phyloP scores from a whole-genome alignment of 2,888 invertebrate species.

The Cantharis flavilabris region DNA sequence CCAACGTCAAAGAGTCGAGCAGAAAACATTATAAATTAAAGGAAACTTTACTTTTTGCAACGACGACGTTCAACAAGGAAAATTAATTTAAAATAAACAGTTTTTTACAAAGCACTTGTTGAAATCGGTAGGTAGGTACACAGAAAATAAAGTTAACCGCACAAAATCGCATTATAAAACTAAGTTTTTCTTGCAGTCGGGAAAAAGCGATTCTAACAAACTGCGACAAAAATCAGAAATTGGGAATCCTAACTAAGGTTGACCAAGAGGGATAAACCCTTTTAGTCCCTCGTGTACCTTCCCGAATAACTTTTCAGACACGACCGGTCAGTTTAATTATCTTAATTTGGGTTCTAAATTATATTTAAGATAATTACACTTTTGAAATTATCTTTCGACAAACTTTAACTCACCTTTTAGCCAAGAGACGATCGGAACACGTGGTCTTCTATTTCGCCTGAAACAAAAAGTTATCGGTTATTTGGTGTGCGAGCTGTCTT shows the following conservation, averaged over 20 bases:
- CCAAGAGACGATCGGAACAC: not conserved
- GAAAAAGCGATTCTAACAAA: not conserved
- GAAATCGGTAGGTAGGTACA: not conserved
- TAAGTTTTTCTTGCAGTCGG: not conserved
- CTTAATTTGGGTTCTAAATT: not conserved
- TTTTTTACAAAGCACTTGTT: conserved; percentile 2
- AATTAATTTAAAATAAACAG: not conserved
- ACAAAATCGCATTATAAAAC: not conserved
- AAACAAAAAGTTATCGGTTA: not conserved
- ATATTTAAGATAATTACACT: not conserved
- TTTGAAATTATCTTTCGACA: not conserved
- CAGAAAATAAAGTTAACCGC: not conserved
- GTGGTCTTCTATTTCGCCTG: not conserved
- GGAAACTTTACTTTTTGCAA: not conserved
- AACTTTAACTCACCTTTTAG: not conserved
- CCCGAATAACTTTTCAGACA: not conserved
- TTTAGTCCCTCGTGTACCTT: not conserved
- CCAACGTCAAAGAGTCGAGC: not conserved
- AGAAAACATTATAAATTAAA: not conserved
- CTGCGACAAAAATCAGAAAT: not conserved
- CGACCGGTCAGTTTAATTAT: not conserved
- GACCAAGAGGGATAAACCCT: not conserved
- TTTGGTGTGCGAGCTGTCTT: not conserved
- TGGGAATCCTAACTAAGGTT: not conserved
- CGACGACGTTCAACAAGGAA: not conserved